phyloP scores from a whole-genome alignment of 2,888 invertebrate species.

The Cephus sareptanus region DNA sequence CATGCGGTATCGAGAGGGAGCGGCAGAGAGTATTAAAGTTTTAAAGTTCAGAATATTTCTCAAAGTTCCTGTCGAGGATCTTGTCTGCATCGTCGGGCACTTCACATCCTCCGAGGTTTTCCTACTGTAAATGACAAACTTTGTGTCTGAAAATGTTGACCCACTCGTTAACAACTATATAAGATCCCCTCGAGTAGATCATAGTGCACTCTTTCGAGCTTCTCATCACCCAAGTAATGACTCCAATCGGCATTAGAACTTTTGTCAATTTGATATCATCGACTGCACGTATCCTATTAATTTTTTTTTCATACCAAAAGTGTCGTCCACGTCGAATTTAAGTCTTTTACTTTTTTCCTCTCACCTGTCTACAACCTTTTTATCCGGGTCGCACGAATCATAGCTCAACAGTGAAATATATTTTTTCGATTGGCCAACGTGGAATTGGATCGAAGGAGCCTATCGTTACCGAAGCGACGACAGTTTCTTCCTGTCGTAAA shows the following conservation, averaged over 20 bases:
- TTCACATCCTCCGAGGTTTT: not conserved
- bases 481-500: not conserved
- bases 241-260: too few species aligned
- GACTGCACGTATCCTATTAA: too few species aligned
- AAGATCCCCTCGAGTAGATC: not conserved
- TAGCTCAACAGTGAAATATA: not conserved
- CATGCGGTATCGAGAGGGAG: not conserved
- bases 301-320: too few species aligned
- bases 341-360: not conserved
- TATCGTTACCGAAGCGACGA: not conserved
- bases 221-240: not conserved
- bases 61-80: not conserved
- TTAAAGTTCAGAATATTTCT: not conserved
- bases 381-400: not conserved
- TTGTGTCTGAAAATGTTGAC: not conserved
- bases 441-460: not conserved
- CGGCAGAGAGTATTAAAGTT: not conserved
- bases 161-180: not conserved
- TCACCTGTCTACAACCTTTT: not conserved
- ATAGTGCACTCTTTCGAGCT: not conserved
- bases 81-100: not conserved
- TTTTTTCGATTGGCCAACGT: not conserved
- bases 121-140: not conserved
- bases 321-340: not conserved
- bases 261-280: too few species aligned